These are phyloP conservation scores for Ailurus styani DNA, from an alignment of 2,113 vertebrate genomes.

Conservation along the genomic window DNA sequence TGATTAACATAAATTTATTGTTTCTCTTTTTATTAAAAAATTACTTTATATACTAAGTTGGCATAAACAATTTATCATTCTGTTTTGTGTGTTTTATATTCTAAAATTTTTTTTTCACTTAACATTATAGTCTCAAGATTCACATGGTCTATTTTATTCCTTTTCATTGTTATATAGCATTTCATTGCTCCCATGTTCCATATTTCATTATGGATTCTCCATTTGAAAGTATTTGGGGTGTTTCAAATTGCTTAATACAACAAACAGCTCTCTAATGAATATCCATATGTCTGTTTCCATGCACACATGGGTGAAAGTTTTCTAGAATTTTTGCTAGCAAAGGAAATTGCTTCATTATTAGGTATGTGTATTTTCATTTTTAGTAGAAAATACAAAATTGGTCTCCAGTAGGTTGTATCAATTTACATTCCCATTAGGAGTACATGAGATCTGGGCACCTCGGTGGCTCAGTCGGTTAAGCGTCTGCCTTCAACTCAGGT, in stretches of 20 bases:
- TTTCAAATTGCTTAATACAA: neutral
- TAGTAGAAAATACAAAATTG: neutral
- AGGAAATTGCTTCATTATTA: neutral
- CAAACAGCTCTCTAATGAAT: neutral
- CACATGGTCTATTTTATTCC: neutral
- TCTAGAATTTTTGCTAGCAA: neutral
- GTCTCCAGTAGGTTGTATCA: neutral
- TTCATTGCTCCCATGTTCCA: neutral
- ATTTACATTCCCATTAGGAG: neutral
- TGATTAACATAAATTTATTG: neutral
- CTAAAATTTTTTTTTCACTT: neutral
- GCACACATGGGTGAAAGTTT: neutral
- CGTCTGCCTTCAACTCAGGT: neutral
- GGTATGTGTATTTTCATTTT: neutral
- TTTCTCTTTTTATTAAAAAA: neutral
- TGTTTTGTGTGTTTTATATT: neutral
- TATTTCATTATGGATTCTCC: neutral
- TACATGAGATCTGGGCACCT: neutral
- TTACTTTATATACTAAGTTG: neutral
- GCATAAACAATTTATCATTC: neutral
- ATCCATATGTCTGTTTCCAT: neutral
- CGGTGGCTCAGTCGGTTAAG: neutral
- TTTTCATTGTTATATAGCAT: neutral
- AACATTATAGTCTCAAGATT: neutral
- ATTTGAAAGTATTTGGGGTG: neutral